Evolutionary conservation across 2,888 invertebrate genomes (phyloP).

Genomic region (Melanchra persicariae): DNA sequence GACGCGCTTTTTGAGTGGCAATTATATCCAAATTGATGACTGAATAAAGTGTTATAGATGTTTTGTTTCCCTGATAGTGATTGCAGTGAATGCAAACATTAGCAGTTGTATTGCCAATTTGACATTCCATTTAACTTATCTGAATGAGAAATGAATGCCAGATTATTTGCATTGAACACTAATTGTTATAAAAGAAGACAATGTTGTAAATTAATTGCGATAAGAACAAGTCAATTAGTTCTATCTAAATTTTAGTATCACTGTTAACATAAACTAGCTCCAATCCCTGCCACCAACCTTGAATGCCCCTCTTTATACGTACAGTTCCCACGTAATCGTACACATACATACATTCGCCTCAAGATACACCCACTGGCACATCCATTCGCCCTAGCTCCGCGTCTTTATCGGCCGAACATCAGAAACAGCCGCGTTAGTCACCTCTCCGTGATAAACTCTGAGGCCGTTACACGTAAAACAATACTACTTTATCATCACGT

Average conservation of each 20-base stretch:
- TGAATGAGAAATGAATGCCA: neutral
- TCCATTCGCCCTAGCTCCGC: constrained; percentile 61
- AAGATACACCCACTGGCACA: constrained; percentile 61
- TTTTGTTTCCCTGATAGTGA: neutral
- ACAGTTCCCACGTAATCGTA: constrained; percentile 62
- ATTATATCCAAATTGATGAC: neutral
- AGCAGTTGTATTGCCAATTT: neutral
- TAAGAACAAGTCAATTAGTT: neutral
- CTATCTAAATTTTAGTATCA: neutral
- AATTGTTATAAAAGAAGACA: neutral
- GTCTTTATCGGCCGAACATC: constrained; percentile 65
- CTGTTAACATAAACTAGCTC: neutral
- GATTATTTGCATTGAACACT: neutral
- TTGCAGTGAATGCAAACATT: neutral
- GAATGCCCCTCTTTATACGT: neutral
- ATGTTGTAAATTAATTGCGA: neutral
- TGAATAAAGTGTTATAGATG: neutral
- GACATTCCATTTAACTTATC: neutral
- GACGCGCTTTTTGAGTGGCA: neutral
- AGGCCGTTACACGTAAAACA: constrained; percentile 72
- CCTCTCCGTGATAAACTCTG: constrained; percentile 74
- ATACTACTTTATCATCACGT: constrained; percentile 71
- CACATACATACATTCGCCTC: constrained; percentile 33
- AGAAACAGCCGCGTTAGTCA: constrained; percentile 71
- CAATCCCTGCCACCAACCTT: constrained; percentile 9